Evolutionary conservation across 2,113 vertebrate species (phyloP), one percentile per base, ranked within the genome.

Genomic region (Chloropsis hardwickii): DNA sequence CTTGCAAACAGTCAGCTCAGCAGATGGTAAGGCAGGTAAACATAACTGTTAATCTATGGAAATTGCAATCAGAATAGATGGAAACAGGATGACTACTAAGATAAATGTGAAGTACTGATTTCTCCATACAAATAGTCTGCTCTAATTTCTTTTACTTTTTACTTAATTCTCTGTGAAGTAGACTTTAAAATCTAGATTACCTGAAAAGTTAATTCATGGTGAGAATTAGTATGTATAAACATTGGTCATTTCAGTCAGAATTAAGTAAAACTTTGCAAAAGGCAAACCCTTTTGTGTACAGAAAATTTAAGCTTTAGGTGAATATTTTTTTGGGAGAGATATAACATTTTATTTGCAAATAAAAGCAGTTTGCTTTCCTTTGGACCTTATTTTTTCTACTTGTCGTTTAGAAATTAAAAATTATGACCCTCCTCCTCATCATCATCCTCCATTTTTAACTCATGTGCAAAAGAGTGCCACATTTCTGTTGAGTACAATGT

Each of bases 11-110:
- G 64, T 48, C 64, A 81, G n/a, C 15, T 82, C 50, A 88, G 70
- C 78, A 96, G 88, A 94, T 88, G 84, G 85, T 66, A 76, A 79
- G 14, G n/a, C 40, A 90, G 54, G 44, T 92, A 93, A 90, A 61
- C 23, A n/a, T 76, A 47, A 39, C 45, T 62, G 62, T n/a, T 88
- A 86, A 88, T 77, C 33, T 77, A 73, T 80, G 60, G 58, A 93
- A 93, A 93, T 81, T 66, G 21, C 21, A 77, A 62, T 83, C 27
- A 92, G 51, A 86, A 51, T 62, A 77, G 87, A 84, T 50, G 10
- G 60, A 70, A 94, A 57, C 37, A 58, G 28, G 23, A 86, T 27
- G 39, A 80, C 81, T 73, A 18, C 12, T 73, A 80, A 88, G 20
- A 83, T 2, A 90, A 85, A 50, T 28, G 7, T 58, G 6, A 79